Percentiles rank a stretch among this genome's conserved stretches.
These are phyloP conservation scores for Bostrychus sinensis DNA, from an alignment of 2,113 vertebrate genomes.

Conservation along the genomic window DNA sequence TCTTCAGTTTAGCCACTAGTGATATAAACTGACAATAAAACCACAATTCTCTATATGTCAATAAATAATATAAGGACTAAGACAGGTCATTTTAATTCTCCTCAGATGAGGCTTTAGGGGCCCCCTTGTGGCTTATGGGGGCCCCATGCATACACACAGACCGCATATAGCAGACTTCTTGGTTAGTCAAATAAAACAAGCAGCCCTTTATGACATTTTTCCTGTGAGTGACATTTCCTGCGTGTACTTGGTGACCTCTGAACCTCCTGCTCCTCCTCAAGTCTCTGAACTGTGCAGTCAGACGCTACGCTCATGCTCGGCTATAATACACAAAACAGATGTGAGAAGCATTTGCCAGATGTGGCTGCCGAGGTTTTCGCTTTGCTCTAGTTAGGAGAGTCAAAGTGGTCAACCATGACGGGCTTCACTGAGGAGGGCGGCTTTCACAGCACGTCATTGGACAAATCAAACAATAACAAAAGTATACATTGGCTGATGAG, in stretches of 20 bases:
- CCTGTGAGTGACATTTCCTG: slow-evolving; percentile 45
- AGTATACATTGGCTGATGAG: slow-evolving; percentile 38
- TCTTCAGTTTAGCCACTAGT: no score
- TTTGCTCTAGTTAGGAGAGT: slow-evolving; percentile 58
- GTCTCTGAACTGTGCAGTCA: slow-evolving; percentile 40
- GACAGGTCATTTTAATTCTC: no score
- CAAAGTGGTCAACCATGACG: slow-evolving; percentile 63
- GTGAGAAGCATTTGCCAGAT: slow-evolving; percentile 66
- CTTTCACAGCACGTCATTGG: slow-evolving; percentile 58
- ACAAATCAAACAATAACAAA: slow-evolving; percentile 65
- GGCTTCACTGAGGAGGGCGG: slow-evolving; percentile 57
- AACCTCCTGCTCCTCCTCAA: slow-evolving; percentile 11
- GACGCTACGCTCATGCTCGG: slow-evolving; percentile 44
- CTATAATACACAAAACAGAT: slow-evolving; percentile 71
- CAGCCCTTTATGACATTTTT: slow-evolving; percentile 3
- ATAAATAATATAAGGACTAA: no score
- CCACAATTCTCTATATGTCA: no score
- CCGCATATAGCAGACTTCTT: no score
- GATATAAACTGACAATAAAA: no score
- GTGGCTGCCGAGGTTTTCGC: slow-evolving; percentile 52
- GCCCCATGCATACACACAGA: no score
- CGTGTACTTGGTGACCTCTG: slow-evolving; percentile 32
- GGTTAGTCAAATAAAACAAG: neutral
- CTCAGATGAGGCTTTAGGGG: no score
- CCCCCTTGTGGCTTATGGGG: no score